These are phyloP conservation scores for Sarcophaga bullata DNA, from an alignment of 1,140 invertebrate species.

Conservation along the genomic window DNA sequence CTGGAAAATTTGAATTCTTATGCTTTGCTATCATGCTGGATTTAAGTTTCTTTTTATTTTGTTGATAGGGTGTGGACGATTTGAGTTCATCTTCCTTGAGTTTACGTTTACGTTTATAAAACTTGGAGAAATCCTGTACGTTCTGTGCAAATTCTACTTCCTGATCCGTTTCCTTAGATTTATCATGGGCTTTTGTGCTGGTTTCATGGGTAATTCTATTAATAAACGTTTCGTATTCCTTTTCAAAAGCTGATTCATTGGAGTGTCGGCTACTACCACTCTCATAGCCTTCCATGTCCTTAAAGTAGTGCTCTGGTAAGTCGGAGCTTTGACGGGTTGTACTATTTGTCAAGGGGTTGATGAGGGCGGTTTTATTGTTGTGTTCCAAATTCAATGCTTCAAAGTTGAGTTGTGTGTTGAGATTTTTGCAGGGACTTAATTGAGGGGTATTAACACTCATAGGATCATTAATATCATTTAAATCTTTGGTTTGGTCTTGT, in stretches of 20 bases:
- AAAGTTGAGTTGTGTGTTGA: background rate
- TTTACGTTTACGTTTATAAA: slow-evolving; percentile 58
- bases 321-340: background rate
- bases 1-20: slow-evolving; percentile 34
- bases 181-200: background rate
- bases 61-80: background rate
- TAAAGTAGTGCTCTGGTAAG: background rate
- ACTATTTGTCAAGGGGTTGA: background rate
- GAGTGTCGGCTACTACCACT: slow-evolving; percentile 53
- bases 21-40: background rate
- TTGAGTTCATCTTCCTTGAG: slow-evolving; percentile 46
- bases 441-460: background rate
- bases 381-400: slow-evolving; percentile 28
- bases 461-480: background rate
- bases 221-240: slow-evolving; percentile 62
- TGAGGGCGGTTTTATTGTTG: background rate
- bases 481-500: background rate
- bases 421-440: background rate
- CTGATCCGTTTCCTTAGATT: background rate
- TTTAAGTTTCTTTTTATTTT: background rate
- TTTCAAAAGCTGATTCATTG: slow-evolving; percentile 59
- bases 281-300: slow-evolving; percentile 28
- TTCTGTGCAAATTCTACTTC: slow-evolving; percentile 37
- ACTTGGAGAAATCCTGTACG: slow-evolving; percentile 48
- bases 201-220: slow-evolving; percentile 49